Evolutionary conservation across 1,140 invertebrate genomes (phyloP).

Genomic region (Cydia amplana): DNA sequence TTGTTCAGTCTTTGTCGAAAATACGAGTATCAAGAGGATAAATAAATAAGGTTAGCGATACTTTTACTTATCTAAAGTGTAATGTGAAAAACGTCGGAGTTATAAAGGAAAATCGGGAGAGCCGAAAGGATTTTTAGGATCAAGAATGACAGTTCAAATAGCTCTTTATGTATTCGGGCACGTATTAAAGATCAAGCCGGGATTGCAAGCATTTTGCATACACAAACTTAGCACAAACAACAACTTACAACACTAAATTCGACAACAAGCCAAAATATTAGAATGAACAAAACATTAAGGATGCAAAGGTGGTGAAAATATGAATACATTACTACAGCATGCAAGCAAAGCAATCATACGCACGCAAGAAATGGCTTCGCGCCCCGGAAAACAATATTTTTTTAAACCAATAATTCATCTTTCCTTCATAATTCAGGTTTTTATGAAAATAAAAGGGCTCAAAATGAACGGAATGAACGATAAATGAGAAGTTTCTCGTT

Average conservation of each 20-base stretch:
- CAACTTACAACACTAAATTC: conserved; percentile 33
- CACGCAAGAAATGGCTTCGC: conserved; percentile 61
- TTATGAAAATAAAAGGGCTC: conserved; percentile 42
- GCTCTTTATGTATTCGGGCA: not conserved
- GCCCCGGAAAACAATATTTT: conserved; percentile 4
- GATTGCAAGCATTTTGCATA: conserved; percentile 30
- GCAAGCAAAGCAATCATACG: conserved; percentile 69
- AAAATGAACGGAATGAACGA: too few relatives aligned
- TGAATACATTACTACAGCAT: conserved; percentile 75
- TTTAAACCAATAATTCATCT: conserved; percentile 71
- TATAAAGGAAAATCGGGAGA: not conserved
- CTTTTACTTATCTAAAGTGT: not conserved
- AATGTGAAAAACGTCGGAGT: not conserved
- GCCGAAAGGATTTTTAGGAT: conserved; percentile 16
- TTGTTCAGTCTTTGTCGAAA: too few relatives aligned
- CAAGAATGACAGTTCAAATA: not conserved
- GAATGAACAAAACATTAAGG: conserved; percentile 68
- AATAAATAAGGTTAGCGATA: not conserved
- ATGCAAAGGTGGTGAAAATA: conserved; percentile 76
- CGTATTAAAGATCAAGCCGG: conserved; percentile 2
- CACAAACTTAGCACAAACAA: not conserved
- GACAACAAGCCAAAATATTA: conserved; percentile 37
- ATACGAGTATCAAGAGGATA: too few relatives aligned
- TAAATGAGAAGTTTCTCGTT: too few relatives aligned
- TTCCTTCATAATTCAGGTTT: conserved; percentile 68